Base-by-base conservation (phyloP, 2,888 invertebrate genomes). In the Drosophila fungiperda region DNA sequence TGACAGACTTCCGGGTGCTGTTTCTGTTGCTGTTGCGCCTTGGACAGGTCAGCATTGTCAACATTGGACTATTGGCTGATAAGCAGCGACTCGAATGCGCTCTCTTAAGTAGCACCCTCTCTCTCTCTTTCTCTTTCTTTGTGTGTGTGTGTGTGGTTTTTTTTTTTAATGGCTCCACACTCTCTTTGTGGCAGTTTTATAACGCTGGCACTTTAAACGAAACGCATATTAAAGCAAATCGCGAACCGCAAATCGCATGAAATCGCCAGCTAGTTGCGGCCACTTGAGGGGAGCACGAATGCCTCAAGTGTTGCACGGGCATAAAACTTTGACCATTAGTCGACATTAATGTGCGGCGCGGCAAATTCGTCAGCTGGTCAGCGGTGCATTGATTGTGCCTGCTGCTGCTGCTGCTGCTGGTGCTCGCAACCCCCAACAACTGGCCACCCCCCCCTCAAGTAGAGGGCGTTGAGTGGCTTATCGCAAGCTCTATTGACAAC, bases 281-380 rank as follows among this genome's bases (percentile, higher is more conserved):
- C 58, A 68, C 64, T 72, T 73, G 68, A 26, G 15, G 53, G 33
- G 52, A 38, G 52, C 69, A 45, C 60, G 74, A 74, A 63, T 63
- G 77, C 79, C 75, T 79, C 83, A 85, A 85, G 83, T 85, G 83
- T 83, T 87, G 88, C 84, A 84, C 87, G 68, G 81, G 87, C 83
- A 83, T 87, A 87, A 87, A 87, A 85, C 85, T 85, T 85, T 85
- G 68, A 81, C 85, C 85, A 85, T 85, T 85, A 87, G 88, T 83
- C 80, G 79, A 79, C 86, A 77, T 83, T 84, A 87, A 87, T 84
- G 85, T 76, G 81, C 66, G 71, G 76, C 83, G 60, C 78, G 73
- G 70, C 76, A 78, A 84, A 87, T 81, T 85, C 85, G 76, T 87
- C 88, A 87, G 87, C 83, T 84, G 82, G 87, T 70, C 83, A 85